Conservation (phyloP, 64 coral and sea anemone genomes). For the Trachythela sp. region DNA sequence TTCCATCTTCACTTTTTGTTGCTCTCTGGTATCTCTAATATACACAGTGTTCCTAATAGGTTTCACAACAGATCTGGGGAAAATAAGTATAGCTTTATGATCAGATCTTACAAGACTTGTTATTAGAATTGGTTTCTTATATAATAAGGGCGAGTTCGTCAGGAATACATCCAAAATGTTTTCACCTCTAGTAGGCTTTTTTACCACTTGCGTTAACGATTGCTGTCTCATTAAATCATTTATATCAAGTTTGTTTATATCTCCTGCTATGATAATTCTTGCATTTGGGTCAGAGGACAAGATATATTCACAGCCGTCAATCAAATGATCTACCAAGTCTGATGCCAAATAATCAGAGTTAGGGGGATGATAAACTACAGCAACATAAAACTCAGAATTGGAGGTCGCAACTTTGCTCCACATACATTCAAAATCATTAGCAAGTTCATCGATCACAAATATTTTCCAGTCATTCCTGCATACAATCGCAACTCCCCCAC, state of each 20-base stretch:
- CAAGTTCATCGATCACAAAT: neutral
- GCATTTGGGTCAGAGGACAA: too few species aligned
- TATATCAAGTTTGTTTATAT: constrained; percentile 29
- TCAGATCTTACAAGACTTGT: constrained; percentile 22
- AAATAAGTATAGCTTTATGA: neutral
- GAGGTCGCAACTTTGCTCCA: constrained; percentile 8
- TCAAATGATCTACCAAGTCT: constrained; percentile 3
- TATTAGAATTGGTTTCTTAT: constrained; percentile 1
- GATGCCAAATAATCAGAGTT: constrained; percentile 10
- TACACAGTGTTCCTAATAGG: neutral
- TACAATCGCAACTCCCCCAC: constrained; percentile 50
- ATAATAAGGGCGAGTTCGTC: constrained; percentile 7
- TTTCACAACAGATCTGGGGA: neutral
- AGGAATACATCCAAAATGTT: constrained; percentile 27
- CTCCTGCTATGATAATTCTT: too few species aligned
- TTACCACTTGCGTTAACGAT: constrained; percentile 12
- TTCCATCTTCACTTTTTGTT: constrained; percentile 36
- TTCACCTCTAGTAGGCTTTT: constrained; percentile 18
- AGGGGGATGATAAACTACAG: constrained; percentile 28
- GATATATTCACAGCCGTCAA: constrained; percentile 23
- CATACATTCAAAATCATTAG: constrained; percentile 26
- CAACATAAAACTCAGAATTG: constrained; percentile 9
- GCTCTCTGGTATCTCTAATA: neutral
- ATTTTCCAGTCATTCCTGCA: constrained; percentile 56
- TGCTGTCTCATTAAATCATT: neutral